These are phyloP conservation scores for Apocheima hispidaria DNA, from an alignment of 2,888 invertebrate genomes.

Conservation along the genomic window DNA sequence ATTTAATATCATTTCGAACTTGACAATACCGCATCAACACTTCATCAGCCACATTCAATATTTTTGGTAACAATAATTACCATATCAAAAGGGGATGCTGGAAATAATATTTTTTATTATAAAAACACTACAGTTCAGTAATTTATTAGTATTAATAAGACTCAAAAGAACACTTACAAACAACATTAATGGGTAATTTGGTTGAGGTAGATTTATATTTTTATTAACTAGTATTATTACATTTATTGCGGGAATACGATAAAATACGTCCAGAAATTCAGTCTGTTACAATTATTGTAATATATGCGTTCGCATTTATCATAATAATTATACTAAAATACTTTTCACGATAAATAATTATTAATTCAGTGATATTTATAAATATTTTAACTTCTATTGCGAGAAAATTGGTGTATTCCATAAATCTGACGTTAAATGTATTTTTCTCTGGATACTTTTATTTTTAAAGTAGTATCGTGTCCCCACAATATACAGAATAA, in stretches of 20 bases:
- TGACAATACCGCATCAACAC: conserved; percentile 74
- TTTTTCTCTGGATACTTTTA: not conserved
- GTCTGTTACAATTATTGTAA: too few relatives aligned
- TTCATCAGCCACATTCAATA: conserved; percentile 77
- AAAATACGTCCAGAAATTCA: not conserved
- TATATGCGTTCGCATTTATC: too few relatives aligned
- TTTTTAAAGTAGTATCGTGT: conserved; percentile 43
- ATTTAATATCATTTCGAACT: conserved; percentile 76
- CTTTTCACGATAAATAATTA: too few relatives aligned
- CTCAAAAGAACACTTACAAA: conserved; percentile 84
- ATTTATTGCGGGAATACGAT: conserved; percentile 53
- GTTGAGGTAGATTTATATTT: conserved; percentile 83
- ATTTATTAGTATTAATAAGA: conserved; percentile 81
- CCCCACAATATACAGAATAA: conserved; percentile 59
- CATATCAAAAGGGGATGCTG: conserved; percentile 82
- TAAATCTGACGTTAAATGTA: too few relatives aligned
- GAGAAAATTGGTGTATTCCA: not conserved
- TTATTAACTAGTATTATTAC: conserved; percentile 65
- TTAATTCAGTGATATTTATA: too few relatives aligned
- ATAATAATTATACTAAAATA: too few relatives aligned
- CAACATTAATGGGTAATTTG: conserved; percentile 83
- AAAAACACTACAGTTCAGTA: conserved; percentile 79
- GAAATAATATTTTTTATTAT: conserved; percentile 76
- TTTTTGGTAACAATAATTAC: conserved; percentile 82
- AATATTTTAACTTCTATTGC: too few relatives aligned